A percentile compares a stretch with the other conserved stretches of the same genome.
These are phyloP conservation scores for Proctacanthus coquilletti DNA, from an alignment of 1,140 invertebrate species.

Conservation along the genomic window DNA sequence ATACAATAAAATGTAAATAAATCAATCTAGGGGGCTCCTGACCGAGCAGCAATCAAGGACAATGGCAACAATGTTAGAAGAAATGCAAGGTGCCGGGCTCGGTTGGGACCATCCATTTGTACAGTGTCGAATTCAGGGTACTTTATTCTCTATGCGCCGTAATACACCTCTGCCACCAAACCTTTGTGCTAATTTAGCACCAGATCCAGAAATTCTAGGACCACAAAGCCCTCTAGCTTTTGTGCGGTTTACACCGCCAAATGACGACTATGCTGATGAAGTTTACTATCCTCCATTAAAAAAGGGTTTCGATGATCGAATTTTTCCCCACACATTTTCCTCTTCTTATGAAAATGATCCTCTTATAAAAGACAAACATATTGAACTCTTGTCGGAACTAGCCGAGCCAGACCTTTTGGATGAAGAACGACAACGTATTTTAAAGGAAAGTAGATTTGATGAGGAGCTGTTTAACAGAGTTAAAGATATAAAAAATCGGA, in stretches of 20 bases:
- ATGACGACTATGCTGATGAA: slow-evolving; percentile 54
- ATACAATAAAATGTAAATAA: too few species aligned
- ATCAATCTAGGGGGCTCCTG: slow-evolving; percentile 12
- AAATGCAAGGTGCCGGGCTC: slow-evolving; percentile 27
- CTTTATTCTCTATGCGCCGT: slow-evolving; percentile 19
- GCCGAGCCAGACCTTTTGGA: too few species aligned
- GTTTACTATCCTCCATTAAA: slow-evolving; percentile 38
- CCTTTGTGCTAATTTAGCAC: slow-evolving; percentile 22
- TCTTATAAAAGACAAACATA: too few species aligned
- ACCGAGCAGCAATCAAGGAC: slow-evolving; percentile 26
- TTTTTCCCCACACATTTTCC: too few species aligned
- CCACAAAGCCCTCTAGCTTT: slow-evolving; percentile 52
- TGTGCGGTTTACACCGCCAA: slow-evolving; percentile 61
- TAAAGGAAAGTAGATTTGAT: not conserved
- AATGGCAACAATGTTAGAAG: slow-evolving; percentile 28
- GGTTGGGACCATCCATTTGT: slow-evolving; percentile 30
- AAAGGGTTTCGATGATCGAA: not conserved
- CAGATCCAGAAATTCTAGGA: slow-evolving; percentile 30
- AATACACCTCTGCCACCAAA: slow-evolving; percentile 25
- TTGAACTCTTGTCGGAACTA: too few species aligned
- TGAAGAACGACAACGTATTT: not conserved
- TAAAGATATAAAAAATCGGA: slow-evolving; percentile 6
- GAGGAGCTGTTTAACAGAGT: slow-evolving; percentile 5
- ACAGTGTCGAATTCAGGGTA: slow-evolving; percentile 27
- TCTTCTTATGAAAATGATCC: too few species aligned